Evolutionary conservation across 2,113 vertebrate species (phyloP), one percentile per base, ranked within the genome.

Genomic region (Melanocharis versteri): DNA sequence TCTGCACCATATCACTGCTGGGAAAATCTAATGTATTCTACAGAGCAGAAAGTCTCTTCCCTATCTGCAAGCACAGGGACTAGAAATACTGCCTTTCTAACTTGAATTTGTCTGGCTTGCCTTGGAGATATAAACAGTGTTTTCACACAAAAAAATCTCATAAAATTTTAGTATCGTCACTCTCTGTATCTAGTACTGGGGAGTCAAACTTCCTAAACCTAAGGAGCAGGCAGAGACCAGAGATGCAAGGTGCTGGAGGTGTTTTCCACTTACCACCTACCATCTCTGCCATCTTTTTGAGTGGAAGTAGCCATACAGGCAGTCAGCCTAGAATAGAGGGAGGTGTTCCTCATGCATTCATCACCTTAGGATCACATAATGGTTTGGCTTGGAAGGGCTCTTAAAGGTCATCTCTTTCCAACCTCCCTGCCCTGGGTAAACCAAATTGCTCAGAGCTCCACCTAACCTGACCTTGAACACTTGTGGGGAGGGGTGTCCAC

Each of bases 161-260:
- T 9, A 44, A 18, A 13, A 31, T 94, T 87, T 73, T 64, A 58
- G 22, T 33, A 21, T 6, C 7, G 3, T n/a, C 17, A 35, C 23
- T 62, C 8, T 24, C 31, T 87, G 4, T 68, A 15, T 65, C 45
- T 78, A 0, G 0, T 39, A 16, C 4, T 15, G 15, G 6, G 4
- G 13, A 65, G 6, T 50, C 20, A 85, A 68, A 68, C 8, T 4
- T 76, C 40, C 22, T 31, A 23, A 54, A 11, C 7, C 6, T 21
- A 35, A 54, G 35, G 4, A 79, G 4, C 7, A 37, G 21, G 9
- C 19, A 88, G 16, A 71, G 5, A 39, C 10, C 13, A 58, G 39
- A 24, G 3, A 10, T 15, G 1, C 3, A 62, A 68, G 44, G 22
- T 62, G 11, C 26, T 71, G 17, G 39, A 82, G 19, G 5, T 53